Percentiles rank a stretch among this genome's conserved stretches.
These are phyloP conservation scores for Halichondria panicea DNA, from an alignment of 37 sponge, comb jelly and placozoan genomes.

Conservation along the genomic window DNA sequence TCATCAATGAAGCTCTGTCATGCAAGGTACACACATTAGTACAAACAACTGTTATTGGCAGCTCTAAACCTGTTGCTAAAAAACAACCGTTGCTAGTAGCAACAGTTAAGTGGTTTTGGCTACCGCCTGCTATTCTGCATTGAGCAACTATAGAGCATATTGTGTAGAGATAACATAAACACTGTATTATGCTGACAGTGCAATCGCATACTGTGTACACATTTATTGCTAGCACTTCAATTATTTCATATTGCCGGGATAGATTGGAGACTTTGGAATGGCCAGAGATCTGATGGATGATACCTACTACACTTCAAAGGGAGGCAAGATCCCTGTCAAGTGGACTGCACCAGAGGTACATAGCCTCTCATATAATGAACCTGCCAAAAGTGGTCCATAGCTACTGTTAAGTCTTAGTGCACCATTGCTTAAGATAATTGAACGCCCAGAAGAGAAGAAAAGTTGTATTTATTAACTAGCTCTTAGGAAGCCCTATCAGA, in stretches of 20 bases:
- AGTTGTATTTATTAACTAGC: too few species aligned
- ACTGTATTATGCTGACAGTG: not conserved
- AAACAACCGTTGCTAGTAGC: too few species aligned
- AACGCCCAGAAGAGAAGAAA: too few species aligned
- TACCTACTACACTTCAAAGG: constrained; percentile 20
- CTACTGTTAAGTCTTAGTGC: not conserved
- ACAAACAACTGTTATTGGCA: too few species aligned
- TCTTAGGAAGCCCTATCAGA: too few species aligned
- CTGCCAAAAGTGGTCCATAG: not conserved
- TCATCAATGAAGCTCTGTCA: constrained; percentile 27
- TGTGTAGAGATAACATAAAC: too few species aligned
- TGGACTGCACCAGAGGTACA: constrained; percentile 60
- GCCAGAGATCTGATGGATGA: constrained; percentile 18
- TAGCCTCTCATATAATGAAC: not conserved
- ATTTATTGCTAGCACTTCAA: not conserved
- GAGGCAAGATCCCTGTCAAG: constrained; percentile 43
- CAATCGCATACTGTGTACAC: not conserved
- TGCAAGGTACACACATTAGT: constrained; percentile 48
- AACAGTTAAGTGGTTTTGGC: too few species aligned
- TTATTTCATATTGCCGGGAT: not conserved
- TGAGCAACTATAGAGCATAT: too few species aligned
- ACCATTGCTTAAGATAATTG: not conserved
- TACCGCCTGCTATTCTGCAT: too few species aligned
- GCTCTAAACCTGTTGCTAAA: too few species aligned
- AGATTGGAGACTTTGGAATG: constrained; percentile 69